phyloP scores from a whole-genome alignment of 1,140 invertebrate genomes.

The Dendrolimus punctatus region DNA sequence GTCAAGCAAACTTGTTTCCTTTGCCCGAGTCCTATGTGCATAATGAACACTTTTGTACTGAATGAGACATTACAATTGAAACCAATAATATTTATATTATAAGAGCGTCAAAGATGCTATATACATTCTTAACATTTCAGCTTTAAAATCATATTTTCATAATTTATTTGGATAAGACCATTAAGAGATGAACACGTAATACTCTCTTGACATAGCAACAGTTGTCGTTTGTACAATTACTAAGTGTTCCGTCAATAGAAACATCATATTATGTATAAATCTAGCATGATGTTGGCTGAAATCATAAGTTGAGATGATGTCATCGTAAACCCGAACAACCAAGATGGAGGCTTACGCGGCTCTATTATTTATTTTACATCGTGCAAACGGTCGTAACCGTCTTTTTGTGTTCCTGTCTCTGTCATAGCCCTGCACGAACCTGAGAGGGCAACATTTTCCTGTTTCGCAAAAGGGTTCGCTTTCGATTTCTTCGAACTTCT shows the following conservation, averaged over 20 bases:
- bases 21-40: too few relatives aligned
- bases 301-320: constrained; percentile 63
- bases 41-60: too few relatives aligned
- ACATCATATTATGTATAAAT: constrained; percentile 16
- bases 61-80: too few relatives aligned
- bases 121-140: too few relatives aligned
- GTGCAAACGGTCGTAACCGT: constrained; percentile 55
- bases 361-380: constrained; percentile 61
- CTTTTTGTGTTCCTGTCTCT: constrained; percentile 44
- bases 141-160: too few relatives aligned
- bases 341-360: constrained; percentile 42
- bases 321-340: constrained; percentile 37
- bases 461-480: constrained; percentile 38
- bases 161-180: too few relatives aligned
- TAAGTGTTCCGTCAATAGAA: constrained; percentile 16
- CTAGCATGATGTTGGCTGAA: constrained; percentile 38
- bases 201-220: constrained; percentile 33
- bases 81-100: too few relatives aligned
- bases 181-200: too few relatives aligned
- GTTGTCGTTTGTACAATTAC: constrained; percentile 3
- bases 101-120: too few relatives aligned
- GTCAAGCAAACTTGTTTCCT: too few relatives aligned
- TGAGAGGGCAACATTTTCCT: constrained; percentile 45
- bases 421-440: constrained; percentile 24
- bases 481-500: constrained; percentile 19